phyloP scores from a whole-genome alignment of 1,140 invertebrate species.

The Diachasmimorpha longicaudata region DNA sequence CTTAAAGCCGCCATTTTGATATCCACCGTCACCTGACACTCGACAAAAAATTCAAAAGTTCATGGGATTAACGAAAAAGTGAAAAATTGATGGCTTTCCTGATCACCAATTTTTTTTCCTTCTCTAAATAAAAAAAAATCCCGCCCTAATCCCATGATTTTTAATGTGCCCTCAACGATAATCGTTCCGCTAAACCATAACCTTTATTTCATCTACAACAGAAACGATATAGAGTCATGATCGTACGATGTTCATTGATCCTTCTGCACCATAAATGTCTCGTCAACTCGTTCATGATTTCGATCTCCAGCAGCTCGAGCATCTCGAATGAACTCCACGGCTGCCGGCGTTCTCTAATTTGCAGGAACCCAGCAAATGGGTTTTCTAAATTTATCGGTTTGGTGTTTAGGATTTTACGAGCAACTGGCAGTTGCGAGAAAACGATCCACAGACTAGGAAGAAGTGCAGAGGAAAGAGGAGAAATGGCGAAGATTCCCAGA shows the following conservation, averaged over 20 bases:
- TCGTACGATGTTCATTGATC: conserved; percentile 12
- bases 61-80: too few relatives aligned
- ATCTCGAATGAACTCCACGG: background rate
- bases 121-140: too few relatives aligned
- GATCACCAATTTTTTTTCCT: too few relatives aligned
- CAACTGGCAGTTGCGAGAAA: background rate
- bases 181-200: too few relatives aligned
- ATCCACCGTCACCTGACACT: too few relatives aligned
- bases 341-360: conserved; percentile 17
- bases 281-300: conserved; percentile 3
- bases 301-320: background rate
- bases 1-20: too few relatives aligned
- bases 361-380: conserved; percentile 27
- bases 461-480: background rate
- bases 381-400: conserved; percentile 43
- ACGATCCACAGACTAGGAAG: background rate
- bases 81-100: too few relatives aligned
- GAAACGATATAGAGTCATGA: background rate
- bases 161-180: too few relatives aligned
- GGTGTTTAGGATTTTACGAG: conserved; percentile 33
- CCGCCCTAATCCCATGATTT: too few relatives aligned
- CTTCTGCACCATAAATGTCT: conserved; percentile 4
- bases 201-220: too few relatives aligned
- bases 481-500: conserved; percentile 5
- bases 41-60: too few relatives aligned